Percentiles rank a stretch among this genome's conserved stretches.
phyloP scores from a whole-genome alignment of 2,797 vertebrate species.

The Sphenopsis melanotis region DNA sequence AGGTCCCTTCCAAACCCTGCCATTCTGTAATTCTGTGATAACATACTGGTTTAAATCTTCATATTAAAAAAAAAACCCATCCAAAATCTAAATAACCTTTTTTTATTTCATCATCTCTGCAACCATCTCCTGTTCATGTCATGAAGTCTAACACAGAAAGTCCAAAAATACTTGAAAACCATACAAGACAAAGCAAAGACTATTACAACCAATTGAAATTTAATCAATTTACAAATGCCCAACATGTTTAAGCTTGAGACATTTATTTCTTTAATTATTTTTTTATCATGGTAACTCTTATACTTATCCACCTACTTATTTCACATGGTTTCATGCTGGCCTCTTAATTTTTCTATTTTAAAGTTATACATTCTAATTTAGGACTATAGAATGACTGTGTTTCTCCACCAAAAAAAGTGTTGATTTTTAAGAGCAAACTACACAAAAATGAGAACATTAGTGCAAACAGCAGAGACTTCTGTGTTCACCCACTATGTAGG shows the following conservation, averaged over 20 bases:
- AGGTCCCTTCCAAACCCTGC: background rate
- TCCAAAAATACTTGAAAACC: background rate
- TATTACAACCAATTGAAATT: background rate
- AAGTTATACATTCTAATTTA: background rate
- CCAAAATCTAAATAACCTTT: fast-evolving
- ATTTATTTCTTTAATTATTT: background rate
- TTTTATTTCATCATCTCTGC: background rate
- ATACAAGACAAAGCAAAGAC: background rate
- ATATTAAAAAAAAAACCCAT: background rate
- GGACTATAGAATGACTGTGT: background rate
- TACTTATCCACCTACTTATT: background rate
- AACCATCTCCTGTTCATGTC: background rate
- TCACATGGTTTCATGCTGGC: background rate
- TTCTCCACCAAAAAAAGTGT: background rate
- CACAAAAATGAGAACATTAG: background rate
- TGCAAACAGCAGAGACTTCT: background rate
- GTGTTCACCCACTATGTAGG: background rate
- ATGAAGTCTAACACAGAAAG: background rate
- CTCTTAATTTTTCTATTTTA: background rate
- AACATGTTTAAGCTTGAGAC: background rate
- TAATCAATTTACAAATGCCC: background rate
- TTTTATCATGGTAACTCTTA: background rate
- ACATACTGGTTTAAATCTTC: background rate
- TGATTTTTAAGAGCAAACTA: background rate
- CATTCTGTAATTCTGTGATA: background rate